Conservation (phyloP, 2,888 invertebrate genomes). For the Patella pellucida region DNA sequence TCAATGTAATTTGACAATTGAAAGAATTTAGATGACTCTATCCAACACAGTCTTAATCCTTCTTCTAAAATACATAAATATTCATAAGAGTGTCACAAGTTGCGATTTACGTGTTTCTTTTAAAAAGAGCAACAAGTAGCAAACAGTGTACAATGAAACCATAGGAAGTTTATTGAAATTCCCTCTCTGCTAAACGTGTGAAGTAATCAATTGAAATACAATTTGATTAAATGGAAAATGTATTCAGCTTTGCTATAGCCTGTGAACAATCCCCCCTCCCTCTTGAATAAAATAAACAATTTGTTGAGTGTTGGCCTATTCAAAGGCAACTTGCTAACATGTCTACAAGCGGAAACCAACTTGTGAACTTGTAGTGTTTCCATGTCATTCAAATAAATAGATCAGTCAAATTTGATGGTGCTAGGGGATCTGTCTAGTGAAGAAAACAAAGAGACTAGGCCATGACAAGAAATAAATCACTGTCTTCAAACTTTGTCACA, state of each 20-base stretch:
- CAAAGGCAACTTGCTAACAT: conserved; percentile 10
- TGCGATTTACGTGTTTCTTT: too few species aligned
- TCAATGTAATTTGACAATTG: too few species aligned
- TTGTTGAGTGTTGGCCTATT: conserved; percentile 11
- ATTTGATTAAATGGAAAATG: conserved; percentile 12
- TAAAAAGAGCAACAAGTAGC: too few species aligned
- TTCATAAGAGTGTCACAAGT: too few species aligned
- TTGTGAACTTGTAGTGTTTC: conserved; percentile 12
- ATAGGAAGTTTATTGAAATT: conserved; percentile 6
- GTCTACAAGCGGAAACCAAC: conserved; percentile 10
- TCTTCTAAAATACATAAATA: too few species aligned
- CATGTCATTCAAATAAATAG: conserved; percentile 6
- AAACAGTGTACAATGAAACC: conserved; percentile 3
- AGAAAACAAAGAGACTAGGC: too few species aligned
- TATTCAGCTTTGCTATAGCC: conserved; percentile 1
- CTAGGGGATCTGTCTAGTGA: too few species aligned
- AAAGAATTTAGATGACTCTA: too few species aligned
- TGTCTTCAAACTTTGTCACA: too few species aligned
- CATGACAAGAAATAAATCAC: too few species aligned
- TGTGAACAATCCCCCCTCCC: conserved; percentile 11
- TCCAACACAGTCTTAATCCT: too few species aligned
- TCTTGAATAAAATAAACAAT: conserved; percentile 12
- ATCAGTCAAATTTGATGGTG: too few species aligned
- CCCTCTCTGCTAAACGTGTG: not conserved
- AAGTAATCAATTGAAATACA: conserved; percentile 10